Evolutionary conservation across 2,113 vertebrate species (phyloP), one percentile per base, ranked within the genome.

Genomic region (Cinclus mexicanus): DNA sequence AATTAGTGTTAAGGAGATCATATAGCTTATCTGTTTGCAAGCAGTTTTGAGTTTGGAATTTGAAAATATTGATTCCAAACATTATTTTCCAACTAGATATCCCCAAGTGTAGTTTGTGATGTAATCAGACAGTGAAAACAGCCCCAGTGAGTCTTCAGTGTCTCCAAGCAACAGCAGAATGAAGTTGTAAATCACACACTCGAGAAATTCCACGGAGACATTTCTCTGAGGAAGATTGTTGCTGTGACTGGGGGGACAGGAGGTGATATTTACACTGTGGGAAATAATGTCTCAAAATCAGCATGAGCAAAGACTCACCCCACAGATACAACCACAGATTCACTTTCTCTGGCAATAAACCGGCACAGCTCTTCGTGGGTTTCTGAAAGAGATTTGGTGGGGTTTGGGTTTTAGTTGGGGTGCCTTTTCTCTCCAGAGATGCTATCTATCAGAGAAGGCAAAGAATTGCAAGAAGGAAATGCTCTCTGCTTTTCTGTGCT

Each of bases 241-340:
- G 25, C 37, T 69, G 0, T 53, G 22, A 18, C 11, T 22, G 23
- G 13, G 10, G 22, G 39, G 55, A 50, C 64, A 3, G 39, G 29
- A 72, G 17, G 17, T 83, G 41, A 4, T 47, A 41, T 49, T 76
- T 71, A 56, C 44, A 28, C 15, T 39, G 0, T 6, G 52, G 64
- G 33, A 82, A 89, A 42, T 39, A 26, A 74, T 49, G 31, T 81
- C 59, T 75, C 6, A 49, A 47, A 74, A 56, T 18, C 26, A 63
- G 18, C 44, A 25, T 6, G 41, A 68, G 25, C 14, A 42, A 44
- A 50, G 47, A 94, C 97, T 97, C 97, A 99, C 99, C 98, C 98
- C 41, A 99, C 98, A 60, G 98, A 98, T 26, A 99, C 95, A 68
- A 99, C 98, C n/a, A 98, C 98, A 1, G 98, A 98, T 41, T 97